Conservation (phyloP, 2,888 invertebrate genomes). For the Dryobota labecula region DNA sequence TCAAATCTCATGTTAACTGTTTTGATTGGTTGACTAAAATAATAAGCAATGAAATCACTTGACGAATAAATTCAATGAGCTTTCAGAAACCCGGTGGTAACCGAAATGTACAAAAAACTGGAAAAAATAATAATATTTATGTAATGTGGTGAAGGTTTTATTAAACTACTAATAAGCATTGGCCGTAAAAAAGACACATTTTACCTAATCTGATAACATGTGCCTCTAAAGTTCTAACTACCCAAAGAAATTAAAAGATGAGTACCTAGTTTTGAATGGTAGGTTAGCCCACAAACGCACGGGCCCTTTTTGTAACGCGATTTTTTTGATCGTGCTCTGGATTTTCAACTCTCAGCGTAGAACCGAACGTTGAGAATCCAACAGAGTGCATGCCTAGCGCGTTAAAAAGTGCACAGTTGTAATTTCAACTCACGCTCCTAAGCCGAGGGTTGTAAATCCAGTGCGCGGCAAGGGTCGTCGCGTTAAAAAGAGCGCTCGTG, state of each 20-base stretch:
- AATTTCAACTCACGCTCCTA: no score
- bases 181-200: neutral
- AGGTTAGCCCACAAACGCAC: neutral
- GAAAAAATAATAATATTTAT: neutral
- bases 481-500: no score
- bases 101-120: neutral
- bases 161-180: no score
- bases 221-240: neutral
- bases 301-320: no score
- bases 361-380: no score
- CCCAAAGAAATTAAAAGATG: neutral
- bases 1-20: neutral
- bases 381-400: no score
- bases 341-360: no score
- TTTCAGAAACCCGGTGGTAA: neutral
- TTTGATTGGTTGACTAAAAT: neutral
- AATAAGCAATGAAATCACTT: neutral
- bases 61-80: neutral
- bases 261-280: neutral
- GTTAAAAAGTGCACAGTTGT: no score
- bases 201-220: neutral
- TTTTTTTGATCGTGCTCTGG: no score
- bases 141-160: conserved; percentile 1
- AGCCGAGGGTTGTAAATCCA: no score
- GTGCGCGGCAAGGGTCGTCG: no score